These are phyloP conservation scores for Poecilobothrus nobilitatus DNA, from an alignment of 2,888 invertebrate species.

Conservation along the genomic window DNA sequence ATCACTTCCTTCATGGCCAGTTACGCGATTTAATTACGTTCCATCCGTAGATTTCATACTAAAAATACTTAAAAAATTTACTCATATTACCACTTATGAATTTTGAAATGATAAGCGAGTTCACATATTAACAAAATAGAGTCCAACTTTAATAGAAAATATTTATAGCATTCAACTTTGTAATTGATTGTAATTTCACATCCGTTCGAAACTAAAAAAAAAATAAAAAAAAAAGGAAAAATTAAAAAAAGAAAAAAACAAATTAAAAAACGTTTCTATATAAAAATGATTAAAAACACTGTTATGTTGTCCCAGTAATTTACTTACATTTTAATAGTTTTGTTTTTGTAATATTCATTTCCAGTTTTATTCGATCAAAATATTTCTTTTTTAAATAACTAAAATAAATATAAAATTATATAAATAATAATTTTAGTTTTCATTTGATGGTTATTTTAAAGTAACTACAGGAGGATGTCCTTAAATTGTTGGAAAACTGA, in stretches of 20 bases:
- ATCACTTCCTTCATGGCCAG: constrained; percentile 6
- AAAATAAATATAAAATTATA: no score
- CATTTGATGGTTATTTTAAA: no score
- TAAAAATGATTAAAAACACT: background rate
- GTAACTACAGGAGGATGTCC: no score
- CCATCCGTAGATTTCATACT: background rate
- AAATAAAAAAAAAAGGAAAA: no score
- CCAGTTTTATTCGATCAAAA: background rate
- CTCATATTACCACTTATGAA: no score
- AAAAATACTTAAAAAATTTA: no score
- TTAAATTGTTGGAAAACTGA: no score
- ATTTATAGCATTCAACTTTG: constrained; percentile 3
- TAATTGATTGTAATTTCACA: constrained; percentile 1
- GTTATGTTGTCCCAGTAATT: background rate
- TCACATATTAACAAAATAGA: no score
- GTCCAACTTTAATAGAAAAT: background rate
- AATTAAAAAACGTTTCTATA: background rate
- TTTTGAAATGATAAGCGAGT: no score
- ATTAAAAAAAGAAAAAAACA: no score
- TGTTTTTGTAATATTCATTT: background rate
- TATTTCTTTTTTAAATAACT: no score
- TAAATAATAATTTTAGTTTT: no score
- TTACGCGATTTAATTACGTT: background rate
- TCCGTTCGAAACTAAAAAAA: background rate
- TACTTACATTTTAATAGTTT: background rate